A percentile compares a stretch with the other conserved stretches of the same genome.
phyloP scores from a whole-genome alignment of 2,888 invertebrate genomes.

The Chrysolina oricalcia region DNA sequence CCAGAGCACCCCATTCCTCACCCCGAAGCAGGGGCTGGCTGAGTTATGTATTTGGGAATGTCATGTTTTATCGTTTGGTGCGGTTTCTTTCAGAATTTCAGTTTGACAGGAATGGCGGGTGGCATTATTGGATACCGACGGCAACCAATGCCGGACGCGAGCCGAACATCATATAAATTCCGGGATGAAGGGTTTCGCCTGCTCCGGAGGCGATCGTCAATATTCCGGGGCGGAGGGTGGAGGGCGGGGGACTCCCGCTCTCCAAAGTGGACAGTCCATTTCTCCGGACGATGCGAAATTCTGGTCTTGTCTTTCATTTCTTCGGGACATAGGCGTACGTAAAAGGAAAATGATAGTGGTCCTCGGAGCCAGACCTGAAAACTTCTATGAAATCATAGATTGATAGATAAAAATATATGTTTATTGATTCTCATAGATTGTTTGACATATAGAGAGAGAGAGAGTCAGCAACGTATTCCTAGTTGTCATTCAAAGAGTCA shows the following conservation, averaged over 20 bases:
- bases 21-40: constrained; percentile 26
- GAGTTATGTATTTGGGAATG: constrained; percentile 64
- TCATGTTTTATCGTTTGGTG: constrained; percentile 69
- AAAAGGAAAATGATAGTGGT: too few species aligned
- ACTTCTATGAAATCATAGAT: background rate
- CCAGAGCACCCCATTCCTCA: constrained; percentile 14
- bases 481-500: too few species aligned
- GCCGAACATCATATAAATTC: constrained; percentile 72
- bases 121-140: constrained; percentile 69
- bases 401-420: too few species aligned
- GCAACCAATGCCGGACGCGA: constrained; percentile 69
- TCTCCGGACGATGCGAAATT: constrained; percentile 57
- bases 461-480: too few species aligned
- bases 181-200: constrained; percentile 65
- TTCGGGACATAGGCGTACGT: constrained; percentile 3
- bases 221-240: constrained; percentile 63
- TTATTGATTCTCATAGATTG: too few species aligned
- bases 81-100: constrained; percentile 68
- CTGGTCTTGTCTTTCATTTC: background rate
- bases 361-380: background rate
- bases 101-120: constrained; percentile 70
- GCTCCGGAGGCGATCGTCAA: constrained; percentile 64
- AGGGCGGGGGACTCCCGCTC: constrained; percentile 54
- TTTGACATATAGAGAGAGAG: too few species aligned
- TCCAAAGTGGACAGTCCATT: constrained; percentile 71